Conservation (phyloP, 1,140 invertebrate species). For the Hycleus phaleratus region DNA sequence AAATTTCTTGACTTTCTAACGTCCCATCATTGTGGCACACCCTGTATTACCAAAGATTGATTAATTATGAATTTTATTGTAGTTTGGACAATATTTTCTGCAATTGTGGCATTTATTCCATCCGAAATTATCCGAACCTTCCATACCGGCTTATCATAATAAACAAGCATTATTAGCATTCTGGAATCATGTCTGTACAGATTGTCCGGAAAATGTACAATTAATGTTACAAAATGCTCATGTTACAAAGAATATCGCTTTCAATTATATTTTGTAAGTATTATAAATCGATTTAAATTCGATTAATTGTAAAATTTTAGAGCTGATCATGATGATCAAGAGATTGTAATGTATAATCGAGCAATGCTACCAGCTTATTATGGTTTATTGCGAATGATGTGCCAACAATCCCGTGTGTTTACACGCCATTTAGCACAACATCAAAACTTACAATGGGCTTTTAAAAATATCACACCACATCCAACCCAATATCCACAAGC, state of each 20-base stretch:
- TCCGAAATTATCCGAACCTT: slow-evolving; percentile 89
- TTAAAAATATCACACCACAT: slow-evolving; percentile 91
- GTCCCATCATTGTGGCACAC: no score
- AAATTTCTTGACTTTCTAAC: no score
- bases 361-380: slow-evolving; percentile 93
- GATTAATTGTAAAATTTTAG: slow-evolving; percentile 40
- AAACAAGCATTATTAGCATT: slow-evolving; percentile 87
- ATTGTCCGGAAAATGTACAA: slow-evolving; percentile 88
- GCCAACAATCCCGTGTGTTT: slow-evolving; percentile 76
- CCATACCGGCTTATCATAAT: slow-evolving; percentile 89
- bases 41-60: background rate
- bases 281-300: background rate
- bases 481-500: slow-evolving; percentile 86
- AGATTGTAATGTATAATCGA: slow-evolving; percentile 87
- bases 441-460: slow-evolving; percentile 94
- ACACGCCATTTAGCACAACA: slow-evolving; percentile 80
- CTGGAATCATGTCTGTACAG: slow-evolving; percentile 86
- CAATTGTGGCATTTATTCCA: slow-evolving; percentile 92
- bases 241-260: slow-evolving; percentile 88
- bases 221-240: slow-evolving; percentile 75
- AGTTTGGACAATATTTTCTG: slow-evolving; percentile 82
- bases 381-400: slow-evolving; percentile 80
- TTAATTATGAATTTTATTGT: slow-evolving; percentile 28
- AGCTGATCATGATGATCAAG: slow-evolving; percentile 92
- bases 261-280: slow-evolving; percentile 93